phyloP scores from a whole-genome alignment of 2,113 vertebrate species.

The Protobothrops flavoviridis region DNA sequence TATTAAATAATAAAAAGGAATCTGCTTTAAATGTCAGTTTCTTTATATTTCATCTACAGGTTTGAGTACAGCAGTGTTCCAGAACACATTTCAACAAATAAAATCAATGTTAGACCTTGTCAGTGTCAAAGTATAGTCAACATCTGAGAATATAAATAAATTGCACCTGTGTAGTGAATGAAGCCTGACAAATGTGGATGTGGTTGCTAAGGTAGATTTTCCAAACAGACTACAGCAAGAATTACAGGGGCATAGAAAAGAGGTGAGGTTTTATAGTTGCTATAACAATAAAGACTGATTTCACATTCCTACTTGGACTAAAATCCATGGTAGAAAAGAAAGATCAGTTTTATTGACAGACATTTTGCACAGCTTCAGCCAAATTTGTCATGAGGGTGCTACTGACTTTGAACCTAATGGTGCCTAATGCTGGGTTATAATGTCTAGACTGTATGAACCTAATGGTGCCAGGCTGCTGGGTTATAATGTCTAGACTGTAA shows the following conservation, averaged over 20 bases:
- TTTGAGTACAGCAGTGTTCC: slow-evolving; percentile 18
- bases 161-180: background rate
- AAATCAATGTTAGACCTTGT: background rate
- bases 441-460: background rate
- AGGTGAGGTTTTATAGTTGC: background rate
- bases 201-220: background rate
- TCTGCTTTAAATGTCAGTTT: slow-evolving; percentile 51
- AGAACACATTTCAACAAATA: background rate
- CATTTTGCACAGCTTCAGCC: background rate
- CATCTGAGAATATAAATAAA: background rate
- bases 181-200: fast-evolving
- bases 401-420: background rate
- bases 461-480: background rate
- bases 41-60: slow-evolving; percentile 32
- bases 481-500: background rate
- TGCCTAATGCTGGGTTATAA: background rate
- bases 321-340: background rate
- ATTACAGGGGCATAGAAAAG: background rate
- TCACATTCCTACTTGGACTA: background rate
- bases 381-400: background rate
- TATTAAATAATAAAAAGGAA: slow-evolving; percentile 57
- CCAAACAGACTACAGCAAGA: background rate
- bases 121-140: background rate
- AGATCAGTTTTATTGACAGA: background rate
- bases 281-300: background rate